Evolutionary conservation across 2,113 vertebrate genomes (phyloP), one percentile per base, ranked within the genome.

Genomic region (Parotia lawesii): DNA sequence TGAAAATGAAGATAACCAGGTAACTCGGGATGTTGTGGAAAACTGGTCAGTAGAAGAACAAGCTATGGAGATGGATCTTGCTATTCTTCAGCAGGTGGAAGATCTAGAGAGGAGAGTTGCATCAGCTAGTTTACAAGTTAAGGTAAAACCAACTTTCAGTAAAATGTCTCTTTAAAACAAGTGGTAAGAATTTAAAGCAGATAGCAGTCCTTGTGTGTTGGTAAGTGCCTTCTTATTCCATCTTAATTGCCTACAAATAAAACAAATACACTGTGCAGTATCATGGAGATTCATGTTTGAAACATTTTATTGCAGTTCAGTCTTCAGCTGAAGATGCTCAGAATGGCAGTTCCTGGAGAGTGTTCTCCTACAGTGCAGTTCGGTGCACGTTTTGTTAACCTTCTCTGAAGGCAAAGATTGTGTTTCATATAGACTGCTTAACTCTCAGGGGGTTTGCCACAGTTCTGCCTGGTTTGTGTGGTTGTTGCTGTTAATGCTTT

Each of bases 31-130:
- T 92, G 97, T 97, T 29, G 96, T 99, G 93, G 98, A 98, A 90
- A 98, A 97, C 95, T 99, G 99, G 99, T 99, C 98, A 90, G 97
- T 99, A 87, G 99, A 99, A 97, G 98, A 99, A 72, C 98, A 99
- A 96, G 98, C 99, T 60, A 98, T 99, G 98, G 98, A 99, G 95
- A 97, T 98, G 97, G 99, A 99, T 95, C 97, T 99, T 92, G 95
- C 94, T 85, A 95, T 99, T 93, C 98, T 99, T 94, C 98, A 98
- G 92, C 98, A 99, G 94, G 99, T 99, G 75, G 99, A 99, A 97
- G 97, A 98, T 86, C 97, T 99, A 95, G 99, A 99, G 94, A 98
- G 98, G 95, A 99, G 98, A 97, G 99, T 99, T 80, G 98, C 98
- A 60, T 99, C 98, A 42, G 98, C 98, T 88, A 98, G 98, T 97